Base-by-base conservation (phyloP, 2,888 invertebrate genomes). In the Torymus texanus region DNA sequence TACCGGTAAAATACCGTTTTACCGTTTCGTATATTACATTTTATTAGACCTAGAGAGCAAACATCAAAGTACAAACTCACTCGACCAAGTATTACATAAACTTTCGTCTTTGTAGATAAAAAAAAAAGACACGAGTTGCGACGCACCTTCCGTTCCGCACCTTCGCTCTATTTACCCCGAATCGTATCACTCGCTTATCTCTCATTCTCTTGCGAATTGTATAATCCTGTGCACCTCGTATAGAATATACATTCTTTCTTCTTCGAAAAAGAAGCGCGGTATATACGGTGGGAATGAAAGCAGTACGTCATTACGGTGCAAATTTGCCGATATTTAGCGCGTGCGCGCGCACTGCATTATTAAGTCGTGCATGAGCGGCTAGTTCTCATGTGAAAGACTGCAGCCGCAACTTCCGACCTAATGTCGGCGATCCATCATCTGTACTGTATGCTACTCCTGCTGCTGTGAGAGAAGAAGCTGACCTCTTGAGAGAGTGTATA, bases 401-500 rank as follows among this genome's bases (percentile, higher is more conserved):
- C 8, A 41, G 8, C 84, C 2, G 21, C 85, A 71, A 85, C 87
- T 85, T 88, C 86, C 86, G 85, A 88, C 87, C 88, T 88, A 87
- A 88, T 87, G 86, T 85, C 84, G 74, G 82, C 85, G 83, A 88
- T 88, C 86, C 87, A 88, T 88, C 88, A 88, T 88, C 86, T 84
- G 82, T 84, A 86, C 86, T 87, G 85, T n/a, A 85, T 21, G 75
- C 55, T 61, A 66, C 53, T 55, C 72, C 51, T 50, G 86, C 85
- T 85, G 83, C 83, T 84, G 83, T 84, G 84, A 55, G 18, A 16
- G 84, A 84, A 55, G 18, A 16, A 16, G 75, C 68, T 78, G 84
- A 86, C 82, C 81, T 83, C 84, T 41, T 8, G 8, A 41, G 41
- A 8, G 41, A 41, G 41, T 8, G 41, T 41, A 29, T 29, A 41